These are phyloP conservation scores for Scopus umbretta DNA, from an alignment of 2,113 vertebrate genomes.

Conservation along the genomic window DNA sequence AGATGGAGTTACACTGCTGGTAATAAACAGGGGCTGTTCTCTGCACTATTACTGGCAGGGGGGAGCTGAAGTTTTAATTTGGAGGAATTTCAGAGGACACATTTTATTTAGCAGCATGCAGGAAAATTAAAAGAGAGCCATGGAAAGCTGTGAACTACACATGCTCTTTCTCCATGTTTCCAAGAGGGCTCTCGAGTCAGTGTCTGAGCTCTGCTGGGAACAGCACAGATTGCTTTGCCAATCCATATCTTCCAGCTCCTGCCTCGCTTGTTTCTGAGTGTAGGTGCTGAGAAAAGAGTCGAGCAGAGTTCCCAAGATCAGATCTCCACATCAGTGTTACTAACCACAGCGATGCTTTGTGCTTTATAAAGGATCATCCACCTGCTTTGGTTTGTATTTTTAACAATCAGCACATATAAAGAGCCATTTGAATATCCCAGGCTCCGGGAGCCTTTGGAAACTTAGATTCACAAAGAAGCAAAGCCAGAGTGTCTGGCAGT, in stretches of 20 bases:
- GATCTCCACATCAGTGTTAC: not conserved
- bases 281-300: not conserved
- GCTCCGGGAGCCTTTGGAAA: not conserved
- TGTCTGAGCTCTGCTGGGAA: not conserved
- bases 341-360: not conserved
- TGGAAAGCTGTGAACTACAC: not conserved
- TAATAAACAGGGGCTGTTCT: not conserved
- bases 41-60: not conserved
- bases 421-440: not conserved
- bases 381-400: not conserved
- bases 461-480: not conserved
- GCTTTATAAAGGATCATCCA: not conserved
- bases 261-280: not conserved
- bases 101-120: not conserved
- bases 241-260: not conserved
- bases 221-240: not conserved
- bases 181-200: not conserved
- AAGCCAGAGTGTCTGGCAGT: not conserved
- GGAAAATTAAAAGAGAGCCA: not conserved
- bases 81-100: not conserved
- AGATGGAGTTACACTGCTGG: not conserved
- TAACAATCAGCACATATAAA: not conserved
- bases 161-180: not conserved
- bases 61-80: not conserved
- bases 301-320: not conserved